phyloP scores from a whole-genome alignment of 2,113 vertebrate genomes.

The Oceanodroma tethys region DNA sequence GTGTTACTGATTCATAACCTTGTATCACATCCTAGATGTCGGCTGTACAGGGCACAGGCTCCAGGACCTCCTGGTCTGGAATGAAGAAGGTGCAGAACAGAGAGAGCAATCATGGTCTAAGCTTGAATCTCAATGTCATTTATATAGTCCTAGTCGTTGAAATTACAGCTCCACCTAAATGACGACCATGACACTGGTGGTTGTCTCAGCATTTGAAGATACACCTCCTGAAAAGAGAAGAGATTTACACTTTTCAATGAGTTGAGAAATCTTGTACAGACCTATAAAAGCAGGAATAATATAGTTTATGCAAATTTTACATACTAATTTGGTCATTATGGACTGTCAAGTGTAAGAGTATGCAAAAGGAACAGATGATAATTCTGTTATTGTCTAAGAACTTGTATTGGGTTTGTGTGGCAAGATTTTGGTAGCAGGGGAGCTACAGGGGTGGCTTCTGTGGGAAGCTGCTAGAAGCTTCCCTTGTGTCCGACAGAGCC shows the following conservation, averaged over 20 bases:
- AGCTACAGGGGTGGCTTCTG: neutral
- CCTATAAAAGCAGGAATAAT: neutral
- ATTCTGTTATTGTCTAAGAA: neutral
- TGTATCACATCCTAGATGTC: neutral
- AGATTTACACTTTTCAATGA: neutral
- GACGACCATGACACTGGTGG: neutral
- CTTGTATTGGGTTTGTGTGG: neutral
- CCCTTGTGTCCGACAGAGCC: neutral
- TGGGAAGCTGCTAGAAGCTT: neutral
- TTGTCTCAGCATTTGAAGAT: neutral
- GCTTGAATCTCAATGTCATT: neutral
- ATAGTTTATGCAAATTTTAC: neutral
- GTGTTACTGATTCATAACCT: neutral
- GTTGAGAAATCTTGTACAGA: neutral
- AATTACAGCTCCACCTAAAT: neutral
- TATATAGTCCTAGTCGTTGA: neutral
- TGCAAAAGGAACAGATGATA: neutral
- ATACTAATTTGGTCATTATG: neutral
- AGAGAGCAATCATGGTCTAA: neutral
- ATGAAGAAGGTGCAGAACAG: neutral
- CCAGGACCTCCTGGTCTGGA: neutral
- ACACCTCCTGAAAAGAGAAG: neutral
- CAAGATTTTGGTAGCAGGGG: neutral
- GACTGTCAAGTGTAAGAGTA: neutral
- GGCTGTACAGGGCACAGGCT: neutral